phyloP scores from a whole-genome alignment of 1,140 invertebrate genomes.

The Rhyacophila brunnea region DNA sequence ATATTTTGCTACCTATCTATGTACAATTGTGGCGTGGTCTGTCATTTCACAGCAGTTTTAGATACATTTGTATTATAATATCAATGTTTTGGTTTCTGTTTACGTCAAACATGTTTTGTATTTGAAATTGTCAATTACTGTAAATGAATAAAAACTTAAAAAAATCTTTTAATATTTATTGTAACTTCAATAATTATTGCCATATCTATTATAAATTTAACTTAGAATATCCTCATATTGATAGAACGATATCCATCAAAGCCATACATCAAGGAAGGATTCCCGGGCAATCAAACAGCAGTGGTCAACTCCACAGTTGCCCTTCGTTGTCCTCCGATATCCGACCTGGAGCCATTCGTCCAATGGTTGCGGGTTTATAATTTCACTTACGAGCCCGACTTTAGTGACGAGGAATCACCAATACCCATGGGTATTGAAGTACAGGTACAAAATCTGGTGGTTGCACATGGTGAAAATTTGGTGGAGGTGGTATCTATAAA shows the following conservation, averaged over 20 bases:
- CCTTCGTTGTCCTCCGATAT: slow-evolving; percentile 71
- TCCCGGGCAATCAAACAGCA: slow-evolving; percentile 76
- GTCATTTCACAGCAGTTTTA: no score
- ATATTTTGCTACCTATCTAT: no score
- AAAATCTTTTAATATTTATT: no score
- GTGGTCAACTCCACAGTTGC: slow-evolving; percentile 66
- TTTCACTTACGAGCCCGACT: slow-evolving; percentile 41
- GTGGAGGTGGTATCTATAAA: slow-evolving; percentile 10
- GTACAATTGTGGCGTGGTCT: no score
- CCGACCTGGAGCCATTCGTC: slow-evolving; percentile 73
- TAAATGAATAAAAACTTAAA: no score
- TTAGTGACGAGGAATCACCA: slow-evolving; percentile 53
- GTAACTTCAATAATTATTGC: no score
- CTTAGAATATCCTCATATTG: background rate
- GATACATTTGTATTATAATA: no score
- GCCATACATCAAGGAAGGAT: slow-evolving; percentile 76
- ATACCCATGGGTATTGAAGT: slow-evolving; percentile 56
- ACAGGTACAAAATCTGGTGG: slow-evolving; percentile 48
- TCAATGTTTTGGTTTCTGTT: no score
- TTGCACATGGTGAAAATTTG: slow-evolving; percentile 10
- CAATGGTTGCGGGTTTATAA: slow-evolving; percentile 66
- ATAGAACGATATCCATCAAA: slow-evolving; percentile 73
- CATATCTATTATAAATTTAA: no score
- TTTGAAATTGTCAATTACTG: no score
- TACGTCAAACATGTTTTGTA: no score